Evolutionary conservation across 2,113 vertebrate species (phyloP).

Genomic region (Neodontobutis hainanensis): DNA sequence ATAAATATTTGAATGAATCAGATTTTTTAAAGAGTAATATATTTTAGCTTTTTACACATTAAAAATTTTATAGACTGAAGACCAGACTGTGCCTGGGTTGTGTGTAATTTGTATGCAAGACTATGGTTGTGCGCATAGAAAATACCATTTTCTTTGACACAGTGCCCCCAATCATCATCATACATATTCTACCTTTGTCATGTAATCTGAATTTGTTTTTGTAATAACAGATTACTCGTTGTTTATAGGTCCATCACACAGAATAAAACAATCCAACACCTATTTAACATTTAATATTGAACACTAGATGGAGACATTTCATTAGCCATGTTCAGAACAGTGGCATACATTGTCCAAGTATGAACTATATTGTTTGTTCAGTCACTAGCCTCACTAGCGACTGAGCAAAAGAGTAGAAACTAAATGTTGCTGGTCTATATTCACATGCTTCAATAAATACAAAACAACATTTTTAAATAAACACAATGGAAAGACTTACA

Average conservation of each 20-base stretch:
- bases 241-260: slow-evolving; percentile 9
- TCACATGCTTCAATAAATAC: slow-evolving; percentile 71
- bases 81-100: neutral
- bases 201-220: slow-evolving; percentile 10
- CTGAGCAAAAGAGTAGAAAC: slow-evolving; percentile 25
- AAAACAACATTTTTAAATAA: slow-evolving; percentile 67
- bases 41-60: neutral
- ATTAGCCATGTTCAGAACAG: slow-evolving; percentile 41
- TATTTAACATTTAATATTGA: neutral
- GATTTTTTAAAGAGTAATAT: neutral
- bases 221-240: slow-evolving; percentile 16
- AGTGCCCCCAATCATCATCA: slow-evolving; percentile 17
- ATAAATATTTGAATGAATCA: slow-evolving; percentile 63
- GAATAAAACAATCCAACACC: slow-evolving; percentile 41
- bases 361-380: neutral
- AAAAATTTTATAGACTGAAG: neutral
- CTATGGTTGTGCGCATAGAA: neutral
- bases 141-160: neutral
- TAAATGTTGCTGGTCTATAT: slow-evolving; percentile 47
- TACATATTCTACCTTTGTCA: slow-evolving; percentile 23
- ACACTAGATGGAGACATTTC: slow-evolving; percentile 72
- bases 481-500: slow-evolving; percentile 46
- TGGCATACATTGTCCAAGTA: slow-evolving; percentile 27
- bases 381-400: slow-evolving; percentile 15
- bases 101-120: too few species aligned